These are phyloP conservation scores for Ectropis crepuscularia DNA, from an alignment of 2,888 invertebrate species.

Conservation along the genomic window DNA sequence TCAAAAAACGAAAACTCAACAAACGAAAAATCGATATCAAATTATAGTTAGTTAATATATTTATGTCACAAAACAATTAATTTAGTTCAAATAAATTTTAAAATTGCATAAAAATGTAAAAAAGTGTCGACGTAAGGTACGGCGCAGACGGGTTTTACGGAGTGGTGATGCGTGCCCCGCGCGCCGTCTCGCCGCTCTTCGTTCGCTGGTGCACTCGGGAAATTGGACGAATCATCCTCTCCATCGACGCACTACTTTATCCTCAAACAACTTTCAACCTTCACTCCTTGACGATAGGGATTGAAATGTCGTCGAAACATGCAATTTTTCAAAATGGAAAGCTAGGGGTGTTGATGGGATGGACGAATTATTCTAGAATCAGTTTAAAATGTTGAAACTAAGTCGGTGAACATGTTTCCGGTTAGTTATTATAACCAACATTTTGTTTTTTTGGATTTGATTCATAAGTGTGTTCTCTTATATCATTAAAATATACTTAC, in stretches of 20 bases:
- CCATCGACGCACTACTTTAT: slow-evolving; percentile 20
- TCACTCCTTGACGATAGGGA: background rate
- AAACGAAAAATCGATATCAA: no score
- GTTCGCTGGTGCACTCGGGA: slow-evolving; percentile 32
- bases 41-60: background rate
- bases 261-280: slow-evolving; percentile 11
- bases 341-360: no score
- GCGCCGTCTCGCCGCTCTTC: slow-evolving; percentile 14
- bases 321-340: background rate
- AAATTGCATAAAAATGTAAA: no score
- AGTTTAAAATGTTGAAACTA: no score
- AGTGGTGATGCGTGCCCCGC: slow-evolving; percentile 25
- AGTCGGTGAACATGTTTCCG: no score
- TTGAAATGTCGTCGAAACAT: background rate
- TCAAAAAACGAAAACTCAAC: no score
- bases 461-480: no score
- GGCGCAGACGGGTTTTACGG: slow-evolving; percentile 22
- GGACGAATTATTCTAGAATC: no score
- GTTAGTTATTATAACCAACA: no score
- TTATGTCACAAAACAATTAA: background rate
- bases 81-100: no score
- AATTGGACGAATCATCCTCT: slow-evolving; percentile 31
- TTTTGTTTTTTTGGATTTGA: no score
- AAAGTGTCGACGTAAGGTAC: slow-evolving; percentile 14
- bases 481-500: no score